Evolutionary conservation across 2,797 vertebrate species (phyloP).

Genomic region (Sebastes paucispinis): DNA sequence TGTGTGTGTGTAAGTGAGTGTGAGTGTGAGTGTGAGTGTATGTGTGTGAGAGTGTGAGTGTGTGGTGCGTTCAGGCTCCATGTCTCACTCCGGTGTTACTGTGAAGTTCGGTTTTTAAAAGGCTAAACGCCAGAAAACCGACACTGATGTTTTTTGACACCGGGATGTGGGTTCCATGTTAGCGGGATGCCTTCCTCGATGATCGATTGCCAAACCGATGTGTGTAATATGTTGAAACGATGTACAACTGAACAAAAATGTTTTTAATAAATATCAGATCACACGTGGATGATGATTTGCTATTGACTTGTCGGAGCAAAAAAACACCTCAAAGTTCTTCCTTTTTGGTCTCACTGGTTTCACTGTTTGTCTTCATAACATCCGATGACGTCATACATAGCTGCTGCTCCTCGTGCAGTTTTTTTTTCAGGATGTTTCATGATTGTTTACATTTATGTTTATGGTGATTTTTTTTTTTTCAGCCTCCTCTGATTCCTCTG

Average conservation of each 20-base stretch:
- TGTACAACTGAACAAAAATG: constrained; percentile 77
- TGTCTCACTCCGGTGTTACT: constrained; percentile 86
- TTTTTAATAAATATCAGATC: constrained; percentile 79
- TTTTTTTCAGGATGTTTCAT: neutral
- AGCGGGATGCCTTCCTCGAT: constrained; percentile 62
- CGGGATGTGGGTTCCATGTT: constrained; percentile 55
- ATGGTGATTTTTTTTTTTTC: neutral
- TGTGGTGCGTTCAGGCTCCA: constrained; percentile 52
- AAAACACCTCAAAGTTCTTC: neutral
- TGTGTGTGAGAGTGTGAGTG: constrained; percentile 17
- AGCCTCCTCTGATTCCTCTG: neutral
- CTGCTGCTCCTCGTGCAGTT: neutral
- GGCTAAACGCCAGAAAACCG: constrained; percentile 90
- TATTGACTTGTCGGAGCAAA: constrained; percentile 9
- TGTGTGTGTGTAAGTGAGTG: constrained; percentile 18
- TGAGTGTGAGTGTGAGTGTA: constrained; percentile 9
- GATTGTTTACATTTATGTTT: neutral
- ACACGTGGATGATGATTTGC: constrained; percentile 28
- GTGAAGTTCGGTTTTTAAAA: constrained; percentile 99
- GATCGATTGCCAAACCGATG: constrained; percentile 70
- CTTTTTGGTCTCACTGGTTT: neutral
- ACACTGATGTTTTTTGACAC: constrained; percentile 89
- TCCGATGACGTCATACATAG: neutral
- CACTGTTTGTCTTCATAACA: neutral
- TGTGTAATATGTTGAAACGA: constrained; percentile 65